A percentile compares a stretch with the other conserved stretches of the same genome.
Evolutionary conservation across 2,113 vertebrate genomes (phyloP).

Genomic region (Erythrolamprus reginae): DNA sequence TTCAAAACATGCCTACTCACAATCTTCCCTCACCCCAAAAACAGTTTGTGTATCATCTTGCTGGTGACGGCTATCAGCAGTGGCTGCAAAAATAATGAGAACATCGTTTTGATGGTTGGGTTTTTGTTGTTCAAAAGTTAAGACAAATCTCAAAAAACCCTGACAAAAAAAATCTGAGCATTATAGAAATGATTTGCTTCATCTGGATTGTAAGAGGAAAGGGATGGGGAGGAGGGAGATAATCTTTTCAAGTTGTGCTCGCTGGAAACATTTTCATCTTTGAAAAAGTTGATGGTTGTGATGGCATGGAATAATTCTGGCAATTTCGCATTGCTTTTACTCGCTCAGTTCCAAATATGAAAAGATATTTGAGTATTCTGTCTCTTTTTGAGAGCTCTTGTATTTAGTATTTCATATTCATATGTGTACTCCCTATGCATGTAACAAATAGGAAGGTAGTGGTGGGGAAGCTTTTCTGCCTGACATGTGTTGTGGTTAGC

Average conservation of each 20-base stretch:
- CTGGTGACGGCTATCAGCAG: not conserved
- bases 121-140: not conserved
- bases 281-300: conserved; percentile 3
- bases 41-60: not conserved
- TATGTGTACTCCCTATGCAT: not conserved
- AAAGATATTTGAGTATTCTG: not conserved
- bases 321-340: conserved; percentile 23
- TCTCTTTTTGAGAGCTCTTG: not conserved
- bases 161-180: not conserved
- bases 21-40: not conserved
- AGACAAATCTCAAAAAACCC: not conserved
- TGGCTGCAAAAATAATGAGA: not conserved
- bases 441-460: not conserved
- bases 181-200: not conserved
- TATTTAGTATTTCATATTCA: not conserved
- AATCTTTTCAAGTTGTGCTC: not conserved
- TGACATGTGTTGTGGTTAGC: too few species aligned
- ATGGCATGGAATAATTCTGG: conserved; percentile 16
- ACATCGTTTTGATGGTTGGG: not conserved
- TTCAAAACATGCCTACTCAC: not conserved
- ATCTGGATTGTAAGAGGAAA: not conserved
- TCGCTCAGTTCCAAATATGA: not conserved
- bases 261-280: not conserved
- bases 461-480: not conserved
- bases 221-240: too few species aligned